Percentiles rank a stretch among this genome's conserved stretches.
These are phyloP conservation scores for Balanococcus diminutus DNA, from an alignment of 2,888 invertebrate species.

Conservation along the genomic window DNA sequence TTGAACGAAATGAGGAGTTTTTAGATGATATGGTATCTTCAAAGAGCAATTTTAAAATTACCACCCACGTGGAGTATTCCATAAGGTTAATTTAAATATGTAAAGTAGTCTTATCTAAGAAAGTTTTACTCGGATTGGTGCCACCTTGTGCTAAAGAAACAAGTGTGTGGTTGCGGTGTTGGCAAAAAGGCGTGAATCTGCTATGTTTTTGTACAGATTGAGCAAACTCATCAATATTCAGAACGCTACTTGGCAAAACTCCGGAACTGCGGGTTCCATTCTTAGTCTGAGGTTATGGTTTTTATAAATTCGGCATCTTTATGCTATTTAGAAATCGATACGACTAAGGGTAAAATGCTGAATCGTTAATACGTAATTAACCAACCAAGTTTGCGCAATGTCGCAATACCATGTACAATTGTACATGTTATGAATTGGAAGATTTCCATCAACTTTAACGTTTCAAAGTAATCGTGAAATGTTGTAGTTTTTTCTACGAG, in stretches of 20 bases:
- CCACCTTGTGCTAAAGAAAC: not conserved
- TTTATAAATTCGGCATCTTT: not conserved
- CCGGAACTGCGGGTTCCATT: not conserved
- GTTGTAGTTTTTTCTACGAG: not conserved
- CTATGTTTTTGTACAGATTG: not conserved
- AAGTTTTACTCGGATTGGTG: not conserved
- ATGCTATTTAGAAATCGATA: not conserved
- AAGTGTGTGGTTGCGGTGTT: not conserved
- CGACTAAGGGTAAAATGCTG: not conserved
- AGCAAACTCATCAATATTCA: constrained; percentile 5
- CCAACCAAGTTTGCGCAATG: not conserved
- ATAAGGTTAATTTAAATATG: constrained; percentile 31
- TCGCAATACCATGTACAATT: not conserved
- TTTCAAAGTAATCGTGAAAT: not conserved
- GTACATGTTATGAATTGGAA: not conserved
- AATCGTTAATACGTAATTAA: constrained; percentile 26
- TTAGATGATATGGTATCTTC: not conserved
- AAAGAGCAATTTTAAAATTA: not conserved
- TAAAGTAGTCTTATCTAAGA: not conserved
- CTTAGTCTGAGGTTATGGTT: not conserved
- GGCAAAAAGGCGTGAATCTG: not conserved
- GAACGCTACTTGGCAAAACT: not conserved
- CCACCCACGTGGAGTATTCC: not conserved
- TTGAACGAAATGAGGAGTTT: not conserved
- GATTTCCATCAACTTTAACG: not conserved